These are phyloP conservation scores for Xerus inauris DNA, from an alignment of 2,113 vertebrate species.

Conservation along the genomic window DNA sequence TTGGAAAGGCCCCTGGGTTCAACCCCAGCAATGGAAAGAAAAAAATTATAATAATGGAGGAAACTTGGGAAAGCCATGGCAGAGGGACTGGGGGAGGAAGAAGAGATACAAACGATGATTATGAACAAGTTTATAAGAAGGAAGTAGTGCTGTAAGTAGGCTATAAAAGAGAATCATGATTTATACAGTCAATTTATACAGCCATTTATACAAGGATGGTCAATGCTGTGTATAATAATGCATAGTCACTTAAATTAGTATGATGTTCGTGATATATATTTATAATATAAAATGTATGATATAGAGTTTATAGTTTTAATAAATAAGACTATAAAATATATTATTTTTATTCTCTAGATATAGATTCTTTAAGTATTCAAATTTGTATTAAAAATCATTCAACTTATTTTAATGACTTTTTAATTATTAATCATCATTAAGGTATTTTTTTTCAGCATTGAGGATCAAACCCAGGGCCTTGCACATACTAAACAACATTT, in stretches of 20 bases:
- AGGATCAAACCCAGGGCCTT: too few relatives aligned
- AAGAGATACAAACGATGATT: not conserved
- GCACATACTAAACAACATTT: too few relatives aligned
- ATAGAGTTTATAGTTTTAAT: not conserved
- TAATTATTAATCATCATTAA: not conserved
- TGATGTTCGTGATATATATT: not conserved
- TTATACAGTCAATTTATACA: too few relatives aligned
- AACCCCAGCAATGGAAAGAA: too few relatives aligned
- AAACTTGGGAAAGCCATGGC: not conserved
- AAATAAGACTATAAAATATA: not conserved
- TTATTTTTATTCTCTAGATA: not conserved
- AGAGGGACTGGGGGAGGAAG: not conserved
- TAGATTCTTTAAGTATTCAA: not conserved
- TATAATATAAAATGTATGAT: not conserved
- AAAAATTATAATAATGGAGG: too few relatives aligned
- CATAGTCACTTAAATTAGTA: not conserved
- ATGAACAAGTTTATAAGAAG: not conserved
- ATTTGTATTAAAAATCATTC: not conserved
- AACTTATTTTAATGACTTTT: not conserved
- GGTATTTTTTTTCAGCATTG: too few relatives aligned
- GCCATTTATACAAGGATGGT: too few relatives aligned
- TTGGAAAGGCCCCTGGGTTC: not conserved
- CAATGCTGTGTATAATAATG: not conserved
- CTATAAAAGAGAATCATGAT: not conserved
- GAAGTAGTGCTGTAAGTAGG: not conserved